These are phyloP conservation scores for Heteropelma amictum DNA, from an alignment of 2,888 invertebrate species.

Conservation along the genomic window DNA sequence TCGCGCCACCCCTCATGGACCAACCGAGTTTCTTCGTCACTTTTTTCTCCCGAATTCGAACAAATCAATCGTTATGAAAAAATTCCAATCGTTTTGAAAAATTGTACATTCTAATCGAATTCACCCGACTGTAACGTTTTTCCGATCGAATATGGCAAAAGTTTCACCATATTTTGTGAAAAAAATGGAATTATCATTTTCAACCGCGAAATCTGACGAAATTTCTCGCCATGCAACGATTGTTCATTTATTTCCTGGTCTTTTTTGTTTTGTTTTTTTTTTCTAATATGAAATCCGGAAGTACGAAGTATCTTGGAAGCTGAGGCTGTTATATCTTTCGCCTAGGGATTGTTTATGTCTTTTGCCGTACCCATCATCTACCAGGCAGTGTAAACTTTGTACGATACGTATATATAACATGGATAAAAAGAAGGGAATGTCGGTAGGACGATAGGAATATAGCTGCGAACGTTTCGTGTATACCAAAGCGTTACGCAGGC, in stretches of 20 bases:
- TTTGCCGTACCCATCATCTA: constrained; percentile 14
- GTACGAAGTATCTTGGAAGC: constrained; percentile 7
- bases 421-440: constrained; percentile 23
- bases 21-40: neutral
- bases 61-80: neutral
- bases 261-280: neutral
- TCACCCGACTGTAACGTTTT: neutral
- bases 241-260: neutral
- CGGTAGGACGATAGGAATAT: constrained; percentile 25
- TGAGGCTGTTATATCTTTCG: constrained; percentile 19
- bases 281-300: constrained; percentile 6
- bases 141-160: no score
- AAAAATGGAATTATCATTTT: neutral
- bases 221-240: neutral
- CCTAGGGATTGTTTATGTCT: constrained; percentile 37
- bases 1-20: constrained; percentile 45
- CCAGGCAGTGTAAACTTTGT: constrained; percentile 2
- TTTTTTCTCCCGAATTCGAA: neutral
- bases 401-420: neutral
- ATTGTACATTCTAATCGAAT: no score
- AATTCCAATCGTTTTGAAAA: no score
- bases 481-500: constrained; percentile 38
- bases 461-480: constrained; percentile 51
- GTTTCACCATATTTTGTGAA: neutral
- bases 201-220: neutral